Base-by-base conservation (phyloP, 2,888 invertebrate species). In the Tortrix viridana region DNA sequence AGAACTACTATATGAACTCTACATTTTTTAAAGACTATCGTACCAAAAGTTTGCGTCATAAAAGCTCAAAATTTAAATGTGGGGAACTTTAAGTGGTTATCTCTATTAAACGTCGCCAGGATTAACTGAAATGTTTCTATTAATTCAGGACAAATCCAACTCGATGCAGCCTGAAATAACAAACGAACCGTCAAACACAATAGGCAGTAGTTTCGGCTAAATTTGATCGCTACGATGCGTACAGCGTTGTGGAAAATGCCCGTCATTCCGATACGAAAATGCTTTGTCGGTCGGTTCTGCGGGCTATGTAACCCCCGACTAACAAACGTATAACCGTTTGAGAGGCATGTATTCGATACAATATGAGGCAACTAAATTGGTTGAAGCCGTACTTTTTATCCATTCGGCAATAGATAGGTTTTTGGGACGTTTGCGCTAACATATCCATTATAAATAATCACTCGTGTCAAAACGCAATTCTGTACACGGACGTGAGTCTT, bases 201-300 rank as follows among this genome's bases (percentile, higher is more conserved):
- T 63, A 48, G 58, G 53, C 53, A 46, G 58, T 53, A 63, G 63
- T 57, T 53, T 53, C 58, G 63, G 63, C 47, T 63, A 58, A 63
- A 63, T 63, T 62, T 57, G 46, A 63, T 57, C 57, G 44, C 18
- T 44, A 16, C 44, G 44, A n/a, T 19, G 32, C 32, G 53, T 63
- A 47, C 57, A 32, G 63, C 63, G 50, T 43, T 53, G 58, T 63
- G 57, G 63, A 63, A 63, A 63, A 63, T 63, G 58, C 53, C 48
- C 53, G 58, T 53, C 63, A 53, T 63, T 58, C 53, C 63, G 48
- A 63, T 58, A 63, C 58, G 57, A 57, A 63, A 63, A 62, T 57
- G 62, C 62, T 62, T 62, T 62, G 62, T 50, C 46, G 62, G 46
- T 41, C 38, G 56, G 50, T 38, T 19, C 62, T 23, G n/a, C 18